phyloP scores from a whole-genome alignment of 2,113 vertebrate genomes.

The Ophthalmolycus amberensis region DNA sequence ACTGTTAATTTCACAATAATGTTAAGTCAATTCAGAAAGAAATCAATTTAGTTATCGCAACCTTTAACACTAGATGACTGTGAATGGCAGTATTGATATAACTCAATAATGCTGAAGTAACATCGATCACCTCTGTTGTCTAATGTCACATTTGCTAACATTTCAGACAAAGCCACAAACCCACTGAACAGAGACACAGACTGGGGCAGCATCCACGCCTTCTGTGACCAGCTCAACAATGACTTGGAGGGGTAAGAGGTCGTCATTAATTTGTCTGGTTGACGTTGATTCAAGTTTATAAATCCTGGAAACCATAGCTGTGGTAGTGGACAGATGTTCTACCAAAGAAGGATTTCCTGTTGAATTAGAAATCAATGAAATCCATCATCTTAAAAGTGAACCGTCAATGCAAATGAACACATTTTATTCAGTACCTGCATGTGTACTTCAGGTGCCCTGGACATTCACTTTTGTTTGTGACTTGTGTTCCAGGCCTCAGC shows the following conservation, averaged over 20 bases:
- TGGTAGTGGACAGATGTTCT: background rate
- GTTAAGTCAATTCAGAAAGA: background rate
- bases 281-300: background rate
- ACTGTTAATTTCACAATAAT: background rate
- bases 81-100: background rate
- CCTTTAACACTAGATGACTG: too few relatives aligned
- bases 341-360: background rate
- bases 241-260: conserved; percentile 93
- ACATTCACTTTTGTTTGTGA: background rate
- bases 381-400: background rate
- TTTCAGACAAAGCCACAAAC: conserved; percentile 94
- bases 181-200: conserved; percentile 95
- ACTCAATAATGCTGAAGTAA: background rate
- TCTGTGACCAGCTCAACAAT: conserved; percentile 96
- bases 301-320: background rate
- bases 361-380: background rate
- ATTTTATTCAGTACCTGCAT: background rate
- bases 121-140: background rate
- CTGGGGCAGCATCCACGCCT: conserved; percentile 93
- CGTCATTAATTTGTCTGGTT: background rate
- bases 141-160: background rate
- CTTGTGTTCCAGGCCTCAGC: conserved; percentile 87
- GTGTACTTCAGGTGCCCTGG: background rate
- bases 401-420: background rate
- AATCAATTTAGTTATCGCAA: background rate